Base-by-base conservation (phyloP, 1,140 invertebrate species). In the Drosophila ercepeae region DNA sequence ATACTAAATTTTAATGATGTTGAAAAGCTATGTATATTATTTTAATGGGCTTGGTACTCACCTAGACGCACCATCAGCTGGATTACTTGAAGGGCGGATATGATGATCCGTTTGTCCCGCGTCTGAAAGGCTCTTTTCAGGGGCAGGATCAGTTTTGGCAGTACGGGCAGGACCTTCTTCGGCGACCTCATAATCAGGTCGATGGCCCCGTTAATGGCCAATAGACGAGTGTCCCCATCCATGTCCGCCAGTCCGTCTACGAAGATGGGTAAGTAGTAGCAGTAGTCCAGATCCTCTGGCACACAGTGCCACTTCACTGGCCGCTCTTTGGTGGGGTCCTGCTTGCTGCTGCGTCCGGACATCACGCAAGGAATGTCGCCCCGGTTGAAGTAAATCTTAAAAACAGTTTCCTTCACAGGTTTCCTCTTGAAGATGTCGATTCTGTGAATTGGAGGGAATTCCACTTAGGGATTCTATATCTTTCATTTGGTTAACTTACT, bases 231-330 rank as follows among this genome's bases (percentile, higher is more conserved):
- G 27, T 91, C 81, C 4, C 48, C 53, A 11, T 91, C 72, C 45
- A 67, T 68, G 44, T 91, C 90, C 4, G 89, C 82, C 45, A 90
- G 39, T 3, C 98, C 98, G 84, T 98, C 97, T 81, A 98, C 98
- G 91, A 99, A 98, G 90, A 99, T 94, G 1, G 98, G 98, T 11
- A 99, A 92, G 89, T 98, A 99, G 90, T 98, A 96, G 84, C 97
- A 95, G 90, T 97, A 98, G 91, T 99, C 97, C 21, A 99, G 91
- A 69, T 97, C 95, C 55, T 96, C 75, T 4, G 90, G 90, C 0
- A 53, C 64, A 58, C 89, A 89, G 34, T 74, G 70, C 90, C 90
- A 91, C 51, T 83, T 88, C 27, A 90, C 41, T 0, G 76, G 73
- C 21, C 75, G 75, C 34, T 86, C 75, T 65, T 78, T 77, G 41